Percentiles rank a stretch among this genome's conserved stretches.
These are phyloP conservation scores for Folsomia manolachei DNA, from an alignment of 2,888 invertebrate species.

Conservation along the genomic window DNA sequence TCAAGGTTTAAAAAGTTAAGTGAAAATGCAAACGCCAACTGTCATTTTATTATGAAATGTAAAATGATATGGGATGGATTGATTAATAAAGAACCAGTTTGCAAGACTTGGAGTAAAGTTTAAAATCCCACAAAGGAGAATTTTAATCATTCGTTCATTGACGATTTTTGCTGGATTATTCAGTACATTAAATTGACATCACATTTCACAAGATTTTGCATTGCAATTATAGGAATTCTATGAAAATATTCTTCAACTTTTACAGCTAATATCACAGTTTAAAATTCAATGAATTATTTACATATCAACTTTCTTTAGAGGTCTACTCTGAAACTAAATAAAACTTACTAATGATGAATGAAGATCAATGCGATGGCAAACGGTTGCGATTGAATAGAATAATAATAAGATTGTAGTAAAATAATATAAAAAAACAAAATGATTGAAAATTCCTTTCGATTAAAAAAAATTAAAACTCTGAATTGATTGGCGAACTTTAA, in stretches of 20 bases:
- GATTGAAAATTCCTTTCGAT: conserved; percentile 23
- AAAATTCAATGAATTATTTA: background rate
- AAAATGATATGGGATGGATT: no score
- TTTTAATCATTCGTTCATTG: no score
- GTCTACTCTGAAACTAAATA: conserved; percentile 7
- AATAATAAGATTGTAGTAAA: conserved; percentile 13
- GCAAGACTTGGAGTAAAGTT: no score
- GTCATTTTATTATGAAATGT: no score
- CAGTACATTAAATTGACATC: no score
- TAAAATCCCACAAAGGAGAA: no score
- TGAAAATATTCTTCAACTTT: background rate
- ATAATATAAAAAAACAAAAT: conserved; percentile 15
- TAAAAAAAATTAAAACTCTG: conserved; percentile 24
- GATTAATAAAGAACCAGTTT: no score
- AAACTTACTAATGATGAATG: conserved; percentile 6
- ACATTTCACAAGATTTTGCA: background rate
- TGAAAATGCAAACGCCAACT: no score
- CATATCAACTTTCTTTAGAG: conserved; percentile 7
- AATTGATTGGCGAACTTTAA: conserved; percentile 12
- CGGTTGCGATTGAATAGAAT: conserved; percentile 9
- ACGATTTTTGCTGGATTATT: no score
- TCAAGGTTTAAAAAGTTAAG: no score
- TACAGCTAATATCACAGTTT: conserved; percentile 15
- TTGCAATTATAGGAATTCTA: conserved; percentile 8
- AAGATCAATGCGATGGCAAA: conserved; percentile 11